Evolutionary conservation across 2,797 vertebrate species (phyloP), one percentile per base, ranked within the genome.

Genomic region (Microctenopoma stevenorrisi): DNA sequence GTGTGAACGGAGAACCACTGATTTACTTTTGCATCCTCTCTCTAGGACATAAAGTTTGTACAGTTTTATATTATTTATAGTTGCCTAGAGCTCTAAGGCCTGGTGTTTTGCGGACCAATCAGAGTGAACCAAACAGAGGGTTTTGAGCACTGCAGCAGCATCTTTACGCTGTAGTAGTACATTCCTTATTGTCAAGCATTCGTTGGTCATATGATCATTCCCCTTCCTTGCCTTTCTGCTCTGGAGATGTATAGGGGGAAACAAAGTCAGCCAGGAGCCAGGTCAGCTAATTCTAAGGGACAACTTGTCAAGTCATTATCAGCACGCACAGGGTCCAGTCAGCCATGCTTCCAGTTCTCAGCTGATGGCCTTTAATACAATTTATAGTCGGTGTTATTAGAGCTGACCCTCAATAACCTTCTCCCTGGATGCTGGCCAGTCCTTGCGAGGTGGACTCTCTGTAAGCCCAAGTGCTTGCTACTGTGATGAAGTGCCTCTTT

Each of bases 401-500:
- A 51, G 35, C 35, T 75, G 75, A 74, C 72, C 83, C 75, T 51
- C 1, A 11, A 71, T 81, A 61, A 72, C 76, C 75, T 57, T 35
- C 26, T 53, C 8, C 35, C 44, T 78, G 76, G 68, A 73, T 64
- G 61, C 48, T 50, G 51, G 71, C 76, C 72, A 78, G 69, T 38
- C 43, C 60, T 65, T 66, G 50, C 74, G 68, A 59, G 49, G n/a
- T 46, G 76, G 77, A 51, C 69, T 78, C 48, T 71, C 56, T 62
- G 58, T 25, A 57, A 61, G 52, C 71, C 68, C 22, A 60, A 9
- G 49, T 43, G 56, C 61, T 66, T 81, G 78, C 85, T 75, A 79
- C 72, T 70, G 55, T 50, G 47, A 56, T 61, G 63, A 67, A 86
- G 64, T 72, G 74, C 78, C 65, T 76, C 71, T 61, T 49, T 64